phyloP scores from a whole-genome alignment of 2,888 invertebrate genomes.

The Nemoura dubitans region DNA sequence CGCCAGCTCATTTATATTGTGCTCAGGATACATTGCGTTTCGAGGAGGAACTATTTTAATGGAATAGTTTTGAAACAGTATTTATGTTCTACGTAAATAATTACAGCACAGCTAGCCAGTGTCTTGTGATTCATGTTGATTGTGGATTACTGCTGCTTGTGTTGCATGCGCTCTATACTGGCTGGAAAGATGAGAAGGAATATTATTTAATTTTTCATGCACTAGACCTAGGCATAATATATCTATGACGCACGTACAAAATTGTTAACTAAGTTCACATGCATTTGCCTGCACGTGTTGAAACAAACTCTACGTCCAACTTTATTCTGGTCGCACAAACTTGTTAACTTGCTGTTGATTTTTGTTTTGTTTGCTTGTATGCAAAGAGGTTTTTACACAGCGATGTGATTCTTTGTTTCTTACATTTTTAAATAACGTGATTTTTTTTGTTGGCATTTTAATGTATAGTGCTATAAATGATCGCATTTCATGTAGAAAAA shows the following conservation, averaged over 20 bases:
- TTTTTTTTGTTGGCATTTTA: not conserved
- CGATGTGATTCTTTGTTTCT: not conserved
- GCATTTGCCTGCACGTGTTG: not conserved
- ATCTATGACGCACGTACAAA: too few species aligned
- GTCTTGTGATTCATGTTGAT: too few species aligned
- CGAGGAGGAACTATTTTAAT: too few species aligned
- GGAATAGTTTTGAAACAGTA: too few species aligned
- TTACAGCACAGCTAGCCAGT: too few species aligned
- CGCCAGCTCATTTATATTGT: not conserved
- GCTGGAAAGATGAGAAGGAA: not conserved
- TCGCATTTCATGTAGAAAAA: conserved; percentile 17
- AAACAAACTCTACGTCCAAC: not conserved
- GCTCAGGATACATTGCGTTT: not conserved
- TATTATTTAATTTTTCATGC: not conserved
- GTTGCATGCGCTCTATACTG: too few species aligned
- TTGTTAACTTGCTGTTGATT: not conserved
- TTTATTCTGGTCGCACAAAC: not conserved
- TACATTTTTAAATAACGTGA: not conserved
- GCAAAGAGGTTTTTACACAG: not conserved
- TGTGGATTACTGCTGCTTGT: too few species aligned
- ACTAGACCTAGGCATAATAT: too few species aligned
- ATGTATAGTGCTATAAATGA: conserved; percentile 20
- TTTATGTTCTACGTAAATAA: too few species aligned
- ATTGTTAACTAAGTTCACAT: not conserved
- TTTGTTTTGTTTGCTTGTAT: not conserved